A percentile compares a stretch with the other conserved stretches of the same genome.
Evolutionary conservation across 2,113 vertebrate species (phyloP).

Genomic region (Cervus canadensis): DNA sequence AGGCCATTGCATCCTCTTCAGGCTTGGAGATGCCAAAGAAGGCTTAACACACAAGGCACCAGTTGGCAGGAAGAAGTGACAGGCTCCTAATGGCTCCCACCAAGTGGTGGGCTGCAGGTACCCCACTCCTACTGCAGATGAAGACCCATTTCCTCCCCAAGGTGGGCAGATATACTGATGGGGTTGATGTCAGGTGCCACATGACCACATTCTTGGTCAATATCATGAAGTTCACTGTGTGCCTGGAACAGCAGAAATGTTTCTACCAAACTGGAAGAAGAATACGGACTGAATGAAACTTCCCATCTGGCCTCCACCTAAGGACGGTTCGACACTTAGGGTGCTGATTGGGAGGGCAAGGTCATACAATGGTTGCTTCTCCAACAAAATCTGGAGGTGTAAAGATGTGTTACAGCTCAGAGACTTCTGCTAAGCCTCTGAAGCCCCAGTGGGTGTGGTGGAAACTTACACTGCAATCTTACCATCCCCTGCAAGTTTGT

Average conservation of each 20-base stretch:
- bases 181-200: neutral
- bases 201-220: neutral
- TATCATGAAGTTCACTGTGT: neutral
- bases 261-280: too few species aligned
- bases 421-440: too few species aligned
- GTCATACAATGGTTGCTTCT: neutral
- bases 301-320: neutral
- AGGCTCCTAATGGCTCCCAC: fast-evolving
- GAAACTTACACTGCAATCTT: neutral
- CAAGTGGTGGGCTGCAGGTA: too few species aligned
- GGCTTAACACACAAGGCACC: too few species aligned
- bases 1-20: neutral
- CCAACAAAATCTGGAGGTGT: neutral
- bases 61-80: neutral
- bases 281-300: neutral
- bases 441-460: fast-evolving
- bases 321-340: neutral
- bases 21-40: neutral
- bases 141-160: neutral
- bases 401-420: neutral
- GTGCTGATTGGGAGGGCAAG: too few species aligned
- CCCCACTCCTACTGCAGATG: neutral
- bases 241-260: neutral
- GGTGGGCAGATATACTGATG: neutral
- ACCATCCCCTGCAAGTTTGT: fast-evolving